Percentiles rank a stretch among this genome's conserved stretches.
Evolutionary conservation across 2,113 vertebrate species (phyloP).

Genomic region (Rhinichthys klamathensis): DNA sequence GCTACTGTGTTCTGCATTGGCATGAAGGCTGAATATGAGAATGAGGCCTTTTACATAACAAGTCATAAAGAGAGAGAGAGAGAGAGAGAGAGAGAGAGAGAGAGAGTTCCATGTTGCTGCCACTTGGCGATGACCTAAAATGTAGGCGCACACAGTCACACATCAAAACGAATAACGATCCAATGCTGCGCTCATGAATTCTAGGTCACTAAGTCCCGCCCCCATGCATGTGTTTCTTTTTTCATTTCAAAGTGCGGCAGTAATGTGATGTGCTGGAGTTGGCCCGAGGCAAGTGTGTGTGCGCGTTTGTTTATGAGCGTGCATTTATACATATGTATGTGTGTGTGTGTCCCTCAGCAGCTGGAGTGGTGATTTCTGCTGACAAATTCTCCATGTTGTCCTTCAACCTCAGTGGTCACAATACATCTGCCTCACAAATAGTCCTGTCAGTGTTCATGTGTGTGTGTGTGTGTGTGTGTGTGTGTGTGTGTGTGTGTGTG

Average conservation of each 20-base stretch:
- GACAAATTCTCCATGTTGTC: constrained; percentile 48
- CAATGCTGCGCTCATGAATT: constrained; percentile 53
- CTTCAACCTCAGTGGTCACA: constrained; percentile 43
- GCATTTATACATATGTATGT: constrained; percentile 14
- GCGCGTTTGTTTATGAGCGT: constrained; percentile 16
- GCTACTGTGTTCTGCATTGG: not conserved
- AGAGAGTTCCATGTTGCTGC: constrained; percentile 44
- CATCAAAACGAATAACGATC: constrained; percentile 61
- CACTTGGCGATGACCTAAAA: constrained; percentile 60
- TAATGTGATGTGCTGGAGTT: constrained; percentile 46
- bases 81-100: constrained; percentile 17
- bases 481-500: constrained; percentile 27
- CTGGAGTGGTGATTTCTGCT: constrained; percentile 49
- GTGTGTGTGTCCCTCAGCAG: constrained; percentile 35
- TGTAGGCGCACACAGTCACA: constrained; percentile 54
- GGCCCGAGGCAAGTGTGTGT: constrained; percentile 31
- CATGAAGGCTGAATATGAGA: constrained; percentile 19
- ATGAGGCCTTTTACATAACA: constrained; percentile 39
- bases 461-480: constrained; percentile 30
- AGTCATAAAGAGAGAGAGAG: not conserved
- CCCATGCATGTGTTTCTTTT: constrained; percentile 42
- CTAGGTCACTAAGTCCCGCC: constrained; percentile 56
- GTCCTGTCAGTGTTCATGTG: not conserved
- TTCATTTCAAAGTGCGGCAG: constrained; percentile 45
- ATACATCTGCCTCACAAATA: constrained; percentile 31